A percentile compares a stretch with the other conserved stretches of the same genome.
Conservation (phyloP, 2,113 vertebrate genomes). For the Azemiops feae region DNA sequence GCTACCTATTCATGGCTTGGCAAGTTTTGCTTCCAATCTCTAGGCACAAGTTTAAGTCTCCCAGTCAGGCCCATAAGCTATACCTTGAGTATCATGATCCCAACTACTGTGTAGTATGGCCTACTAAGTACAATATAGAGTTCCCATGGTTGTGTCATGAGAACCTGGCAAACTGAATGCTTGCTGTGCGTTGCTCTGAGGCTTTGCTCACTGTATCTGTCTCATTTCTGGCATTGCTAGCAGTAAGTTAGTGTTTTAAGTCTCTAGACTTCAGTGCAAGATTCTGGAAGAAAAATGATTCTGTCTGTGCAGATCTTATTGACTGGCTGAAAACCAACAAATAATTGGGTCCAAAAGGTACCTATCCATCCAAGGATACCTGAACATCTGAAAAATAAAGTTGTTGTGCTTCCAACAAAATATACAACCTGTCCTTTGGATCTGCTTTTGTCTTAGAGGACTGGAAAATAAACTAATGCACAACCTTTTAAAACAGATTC, state of each 20-base stretch:
- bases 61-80: background rate
- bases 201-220: background rate
- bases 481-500: background rate
- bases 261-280: background rate
- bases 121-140: background rate
- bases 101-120: background rate
- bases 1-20: background rate
- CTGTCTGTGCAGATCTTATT: background rate
- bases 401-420: background rate
- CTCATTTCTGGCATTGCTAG: background rate
- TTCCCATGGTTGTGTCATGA: background rate
- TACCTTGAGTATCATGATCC: background rate
- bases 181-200: background rate
- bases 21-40: background rate
- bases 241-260: background rate
- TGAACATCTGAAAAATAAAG: background rate
- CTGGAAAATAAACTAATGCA: background rate
- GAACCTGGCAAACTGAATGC: background rate
- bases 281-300: background rate
- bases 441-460: background rate
- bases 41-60: background rate
- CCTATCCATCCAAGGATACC: background rate
- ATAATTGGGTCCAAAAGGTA: background rate
- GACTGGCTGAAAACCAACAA: background rate
- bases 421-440: background rate